Evolutionary conservation across 1,140 invertebrate species (phyloP), one percentile per base, ranked within the genome.

Genomic region (Drosophila equinoxialis): DNA sequence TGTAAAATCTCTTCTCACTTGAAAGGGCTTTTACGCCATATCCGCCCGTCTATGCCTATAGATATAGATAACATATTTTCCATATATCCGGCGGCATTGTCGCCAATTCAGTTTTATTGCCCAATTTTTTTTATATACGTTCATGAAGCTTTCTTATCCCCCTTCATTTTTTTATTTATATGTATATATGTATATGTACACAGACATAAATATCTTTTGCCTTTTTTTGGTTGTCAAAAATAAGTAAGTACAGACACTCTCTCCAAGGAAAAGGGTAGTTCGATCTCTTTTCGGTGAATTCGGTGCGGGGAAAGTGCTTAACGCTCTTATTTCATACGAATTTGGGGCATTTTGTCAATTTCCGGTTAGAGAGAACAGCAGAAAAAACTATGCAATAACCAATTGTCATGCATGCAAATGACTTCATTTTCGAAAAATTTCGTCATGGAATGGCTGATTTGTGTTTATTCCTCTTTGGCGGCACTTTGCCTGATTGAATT

Each of bases 391-490:
- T 90, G 82, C 79, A 80, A 90, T 87, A 87, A 74, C 45, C 87
- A 90, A 90, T 91, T 90, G 87, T 81, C 87, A 90, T 90, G 87
- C 87, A 90, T 90, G 87, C 87, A 90, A 90, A 90, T 90, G 80
- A 90, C 87, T 90, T 90, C 89, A 90, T 90, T 90, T 90, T 63
- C 55, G 45, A 54, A 61, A 61, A 71, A 72, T 63, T 86, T 75
- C 66, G 77, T 71, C 68, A 74, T 60, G 37, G 26, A 30, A 39
- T 55, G 10, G 58, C 48, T 42, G 37, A 55, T 63, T 39, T 30
- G 67, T 14, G 14, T 71, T 41, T 68, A 39, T 59, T 60, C 37
- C 58, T 20, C 10, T 26, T 72, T 33, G 39, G 26, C 20, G 75
- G 68, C 82, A 85, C 82, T 85, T 86, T 85, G 82, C 79, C 81